These are phyloP conservation scores for Drosophila ezoana DNA, from an alignment of 2,888 invertebrate species.

Conservation along the genomic window DNA sequence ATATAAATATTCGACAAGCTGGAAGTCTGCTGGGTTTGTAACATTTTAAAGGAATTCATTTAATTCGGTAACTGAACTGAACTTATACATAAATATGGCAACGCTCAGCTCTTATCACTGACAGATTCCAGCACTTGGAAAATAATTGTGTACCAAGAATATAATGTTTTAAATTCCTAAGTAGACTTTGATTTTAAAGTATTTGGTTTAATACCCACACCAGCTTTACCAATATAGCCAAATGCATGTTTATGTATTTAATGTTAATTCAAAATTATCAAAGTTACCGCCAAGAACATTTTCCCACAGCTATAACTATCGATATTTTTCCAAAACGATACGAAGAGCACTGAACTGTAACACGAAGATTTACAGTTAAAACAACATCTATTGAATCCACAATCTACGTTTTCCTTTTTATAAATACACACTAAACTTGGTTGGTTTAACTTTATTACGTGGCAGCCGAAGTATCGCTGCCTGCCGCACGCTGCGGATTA, in stretches of 20 bases:
- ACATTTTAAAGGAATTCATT: too few relatives aligned
- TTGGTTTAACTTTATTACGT: neutral
- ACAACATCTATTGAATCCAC: neutral
- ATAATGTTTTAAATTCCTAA: too few relatives aligned
- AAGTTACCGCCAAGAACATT: neutral
- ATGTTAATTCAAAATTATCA: neutral
- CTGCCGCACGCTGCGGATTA: neutral
- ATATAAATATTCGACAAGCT: too few relatives aligned
- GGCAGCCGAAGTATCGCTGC: neutral
- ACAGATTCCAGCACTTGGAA: too few relatives aligned
- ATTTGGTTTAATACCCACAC: too few relatives aligned
- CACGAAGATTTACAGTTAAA: neutral
- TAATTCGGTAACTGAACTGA: neutral
- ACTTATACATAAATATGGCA: neutral
- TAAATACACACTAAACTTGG: neutral
- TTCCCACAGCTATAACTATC: neutral
- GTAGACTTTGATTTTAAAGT: too few relatives aligned
- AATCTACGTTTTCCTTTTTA: neutral
- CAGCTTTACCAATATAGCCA: too few relatives aligned
- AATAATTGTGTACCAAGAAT: too few relatives aligned
- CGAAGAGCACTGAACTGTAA: constrained; percentile 18
- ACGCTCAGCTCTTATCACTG: neutral
- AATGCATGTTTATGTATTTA: neutral
- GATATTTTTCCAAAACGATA: constrained; percentile 4
- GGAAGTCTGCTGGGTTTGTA: too few relatives aligned